phyloP scores from a whole-genome alignment of 2,888 invertebrate genomes.

The Odontocerum albicorne region DNA sequence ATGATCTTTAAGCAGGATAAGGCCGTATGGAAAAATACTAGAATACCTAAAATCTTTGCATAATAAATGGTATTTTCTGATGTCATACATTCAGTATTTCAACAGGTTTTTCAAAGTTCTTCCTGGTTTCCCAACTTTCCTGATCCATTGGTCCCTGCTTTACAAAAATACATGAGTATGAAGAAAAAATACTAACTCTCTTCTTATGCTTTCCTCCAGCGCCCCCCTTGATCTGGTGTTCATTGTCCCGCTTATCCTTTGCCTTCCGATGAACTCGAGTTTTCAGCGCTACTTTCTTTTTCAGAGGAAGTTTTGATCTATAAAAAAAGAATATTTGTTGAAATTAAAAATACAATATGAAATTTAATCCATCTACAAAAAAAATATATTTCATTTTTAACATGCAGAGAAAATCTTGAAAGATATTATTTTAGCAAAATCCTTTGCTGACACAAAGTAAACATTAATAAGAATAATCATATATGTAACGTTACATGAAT shows the following conservation, averaged over 20 bases:
- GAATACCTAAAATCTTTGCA: background rate
- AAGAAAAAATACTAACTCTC: constrained; percentile 53
- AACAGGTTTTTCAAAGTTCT: background rate
- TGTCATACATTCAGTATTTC: too few relatives aligned
- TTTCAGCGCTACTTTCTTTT: constrained; percentile 76
- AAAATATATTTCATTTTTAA: too few relatives aligned
- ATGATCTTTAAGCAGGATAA: background rate
- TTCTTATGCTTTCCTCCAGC: constrained; percentile 48
- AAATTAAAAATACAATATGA: background rate
- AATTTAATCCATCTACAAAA: too few relatives aligned
- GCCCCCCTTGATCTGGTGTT: constrained; percentile 45
- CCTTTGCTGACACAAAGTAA: too few relatives aligned
- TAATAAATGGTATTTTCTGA: too few relatives aligned
- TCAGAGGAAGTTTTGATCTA: constrained; percentile 83
- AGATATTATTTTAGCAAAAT: too few relatives aligned
- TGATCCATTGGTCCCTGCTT: background rate
- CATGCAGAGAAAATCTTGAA: too few relatives aligned
- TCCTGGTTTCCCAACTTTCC: background rate
- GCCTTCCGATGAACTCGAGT: constrained; percentile 60
- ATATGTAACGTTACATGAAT: too few relatives aligned
- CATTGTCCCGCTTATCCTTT: constrained; percentile 42
- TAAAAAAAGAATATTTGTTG: constrained; percentile 35
- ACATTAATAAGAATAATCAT: too few relatives aligned
- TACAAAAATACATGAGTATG: background rate
- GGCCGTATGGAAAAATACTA: background rate